These are phyloP conservation scores for Carettochelys insculpta DNA, from an alignment of 2,113 vertebrate species.

Conservation along the genomic window DNA sequence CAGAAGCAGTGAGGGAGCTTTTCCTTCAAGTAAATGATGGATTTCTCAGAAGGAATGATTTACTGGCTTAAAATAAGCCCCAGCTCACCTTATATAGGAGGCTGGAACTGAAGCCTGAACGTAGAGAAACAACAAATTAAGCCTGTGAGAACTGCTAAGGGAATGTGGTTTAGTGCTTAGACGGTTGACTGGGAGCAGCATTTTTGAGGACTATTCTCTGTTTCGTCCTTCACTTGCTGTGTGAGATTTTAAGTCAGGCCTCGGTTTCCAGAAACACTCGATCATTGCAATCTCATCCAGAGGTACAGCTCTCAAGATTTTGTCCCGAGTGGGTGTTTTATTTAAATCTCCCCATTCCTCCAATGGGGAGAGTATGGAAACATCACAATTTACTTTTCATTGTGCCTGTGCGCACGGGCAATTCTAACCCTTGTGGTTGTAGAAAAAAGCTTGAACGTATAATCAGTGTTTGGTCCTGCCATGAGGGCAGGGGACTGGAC, in stretches of 20 bases:
- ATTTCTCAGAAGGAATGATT: neutral
- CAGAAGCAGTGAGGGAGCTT: neutral
- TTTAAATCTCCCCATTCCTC: neutral
- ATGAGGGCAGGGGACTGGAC: too few relatives aligned
- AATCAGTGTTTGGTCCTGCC: too few relatives aligned
- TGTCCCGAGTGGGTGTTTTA: neutral
- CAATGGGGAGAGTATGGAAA: neutral
- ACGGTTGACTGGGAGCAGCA: neutral
- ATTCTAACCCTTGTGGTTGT: neutral
- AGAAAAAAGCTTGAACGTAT: neutral
- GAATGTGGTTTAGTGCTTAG: neutral
- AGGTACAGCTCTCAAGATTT: neutral
- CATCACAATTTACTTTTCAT: neutral
- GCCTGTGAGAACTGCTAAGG: neutral
- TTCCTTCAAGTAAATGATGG: neutral
- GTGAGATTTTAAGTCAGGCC: neutral
- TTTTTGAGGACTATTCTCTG: neutral
- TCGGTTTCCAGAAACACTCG: neutral
- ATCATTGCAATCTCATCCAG: neutral
- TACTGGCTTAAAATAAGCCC: neutral
- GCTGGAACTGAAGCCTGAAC: neutral
- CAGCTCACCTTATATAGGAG: neutral
- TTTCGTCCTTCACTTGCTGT: neutral
- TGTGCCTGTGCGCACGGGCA: too few relatives aligned
- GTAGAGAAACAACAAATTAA: neutral